phyloP scores from a whole-genome alignment of 2,797 vertebrate genomes.

The Hafferia zeledoni region DNA sequence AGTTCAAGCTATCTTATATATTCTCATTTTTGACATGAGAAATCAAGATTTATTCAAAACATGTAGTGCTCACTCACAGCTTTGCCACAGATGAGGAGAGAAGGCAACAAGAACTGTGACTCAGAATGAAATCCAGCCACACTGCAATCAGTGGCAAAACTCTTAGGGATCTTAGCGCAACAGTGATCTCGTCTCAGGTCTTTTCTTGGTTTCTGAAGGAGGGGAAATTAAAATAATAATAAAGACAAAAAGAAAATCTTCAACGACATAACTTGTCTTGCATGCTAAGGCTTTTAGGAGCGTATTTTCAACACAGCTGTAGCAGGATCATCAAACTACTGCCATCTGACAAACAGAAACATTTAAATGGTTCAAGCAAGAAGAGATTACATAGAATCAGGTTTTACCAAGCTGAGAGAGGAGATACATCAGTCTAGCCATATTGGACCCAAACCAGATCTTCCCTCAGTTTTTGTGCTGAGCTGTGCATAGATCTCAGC shows the following conservation, averaged over 20 bases:
- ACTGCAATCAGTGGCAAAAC: constrained; percentile 12
- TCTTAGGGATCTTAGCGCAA: not conserved
- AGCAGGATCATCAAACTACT: not conserved
- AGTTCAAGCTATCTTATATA: not conserved
- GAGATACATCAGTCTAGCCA: not conserved
- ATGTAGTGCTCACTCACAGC: constrained; percentile 38
- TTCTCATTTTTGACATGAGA: constrained; percentile 29
- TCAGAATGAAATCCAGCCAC: constrained; percentile 48
- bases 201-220: not conserved
- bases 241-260: not conserved
- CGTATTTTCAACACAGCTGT: not conserved
- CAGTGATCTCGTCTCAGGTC: not conserved
- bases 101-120: constrained; percentile 15
- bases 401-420: not conserved
- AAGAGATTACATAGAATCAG: not conserved
- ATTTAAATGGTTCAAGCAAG: not conserved
- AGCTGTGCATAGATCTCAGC: not conserved
- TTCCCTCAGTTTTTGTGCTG: not conserved
- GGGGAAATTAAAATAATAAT: not conserved
- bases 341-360: not conserved
- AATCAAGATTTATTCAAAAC: constrained; percentile 39
- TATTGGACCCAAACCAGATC: not conserved
- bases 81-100: constrained; percentile 33
- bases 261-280: not conserved
- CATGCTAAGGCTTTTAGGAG: not conserved